Base-by-base conservation (phyloP, 2,113 vertebrate genomes). In the Dicaeum eximium region DNA sequence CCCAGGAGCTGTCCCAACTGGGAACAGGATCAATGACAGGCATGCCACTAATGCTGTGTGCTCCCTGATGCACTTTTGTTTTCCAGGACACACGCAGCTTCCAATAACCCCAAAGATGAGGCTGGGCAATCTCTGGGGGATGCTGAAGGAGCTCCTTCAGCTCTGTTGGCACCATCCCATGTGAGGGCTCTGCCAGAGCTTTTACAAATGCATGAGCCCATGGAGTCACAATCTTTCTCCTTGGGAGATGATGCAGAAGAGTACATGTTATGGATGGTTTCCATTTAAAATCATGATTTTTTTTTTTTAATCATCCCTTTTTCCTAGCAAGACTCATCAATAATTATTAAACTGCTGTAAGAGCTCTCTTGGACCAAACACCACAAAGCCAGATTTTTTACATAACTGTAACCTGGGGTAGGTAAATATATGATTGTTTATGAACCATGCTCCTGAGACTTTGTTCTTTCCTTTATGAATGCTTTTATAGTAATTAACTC, bases 21-120 rank as follows among this genome's bases (percentile, higher is more conserved):
- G 40, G 12, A 67, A 19, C 2, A 2, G 54, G 33, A 18, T 27
- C 5, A 2, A 2, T 11, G 11, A 40, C 1, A 1, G 19, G 21
- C 33, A 31, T 6, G 1, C 3, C 1, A 1, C 38, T 53, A 30
- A 28, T 45, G 33, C 24, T 15, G 0, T 33, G 13, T 8, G 13
- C 23, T 67, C 48, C 28, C 31, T 24, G 71, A 15, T 9, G 10
- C 0, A 2, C 20, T 44, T 83, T 45, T 44, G 22, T 60, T 80
- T 74, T 47, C 42, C 64, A 45, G 45, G 54, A 48, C 27, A 31
- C 11, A 7, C 64, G 27, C 25, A 31, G 17, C 37, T 51, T 47
- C 44, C 27, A 42, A 45, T 27, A 51, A 66, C 2, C 12, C 21
- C 1, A 4, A 35, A 44, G 30, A 25, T 33, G 40, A 92, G 18